Conservation (phyloP, 2,797 vertebrate species). For the Crocodylus rhombifer region DNA sequence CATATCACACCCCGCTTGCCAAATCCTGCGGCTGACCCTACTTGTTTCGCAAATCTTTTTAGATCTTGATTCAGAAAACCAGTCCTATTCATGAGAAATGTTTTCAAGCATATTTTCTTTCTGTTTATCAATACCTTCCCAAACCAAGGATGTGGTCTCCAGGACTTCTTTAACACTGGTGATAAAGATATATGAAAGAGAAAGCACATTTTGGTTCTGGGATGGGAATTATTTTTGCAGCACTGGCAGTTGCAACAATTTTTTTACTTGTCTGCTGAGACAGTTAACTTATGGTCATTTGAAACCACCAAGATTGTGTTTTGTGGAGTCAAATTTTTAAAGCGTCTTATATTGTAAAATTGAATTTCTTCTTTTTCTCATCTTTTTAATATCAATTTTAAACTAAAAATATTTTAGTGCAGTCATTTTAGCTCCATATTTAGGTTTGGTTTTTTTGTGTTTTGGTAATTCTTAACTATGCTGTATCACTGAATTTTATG, state of each 20-base stretch:
- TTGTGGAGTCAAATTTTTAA: constrained; percentile 4
- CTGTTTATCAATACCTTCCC: not conserved
- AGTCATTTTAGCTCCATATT: constrained; percentile 27
- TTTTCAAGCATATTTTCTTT: not conserved
- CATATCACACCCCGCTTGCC: too few relatives aligned
- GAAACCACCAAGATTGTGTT: not conserved
- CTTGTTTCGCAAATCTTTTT: not conserved
- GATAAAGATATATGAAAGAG: not conserved
- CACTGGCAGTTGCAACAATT: not conserved
- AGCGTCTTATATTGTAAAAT: not conserved
- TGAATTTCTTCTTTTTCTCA: not conserved
- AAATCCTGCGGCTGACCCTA: too few relatives aligned
- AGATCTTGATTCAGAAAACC: not conserved
- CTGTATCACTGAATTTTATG: not conserved
- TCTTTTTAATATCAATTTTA: fast-evolving
- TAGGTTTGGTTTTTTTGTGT: not conserved
- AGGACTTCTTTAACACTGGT: not conserved
- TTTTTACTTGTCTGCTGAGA: not conserved
- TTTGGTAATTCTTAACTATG: constrained; percentile 17
- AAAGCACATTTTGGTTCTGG: not conserved
- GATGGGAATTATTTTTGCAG: not conserved
- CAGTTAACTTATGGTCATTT: not conserved
- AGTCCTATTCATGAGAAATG: not conserved
- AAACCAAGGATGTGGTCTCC: not conserved
- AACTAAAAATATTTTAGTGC: not conserved